Percentiles rank a stretch among this genome's conserved stretches.
Evolutionary conservation across 2,888 invertebrate genomes (phyloP).

Genomic region (Hypselothyrea guttata): DNA sequence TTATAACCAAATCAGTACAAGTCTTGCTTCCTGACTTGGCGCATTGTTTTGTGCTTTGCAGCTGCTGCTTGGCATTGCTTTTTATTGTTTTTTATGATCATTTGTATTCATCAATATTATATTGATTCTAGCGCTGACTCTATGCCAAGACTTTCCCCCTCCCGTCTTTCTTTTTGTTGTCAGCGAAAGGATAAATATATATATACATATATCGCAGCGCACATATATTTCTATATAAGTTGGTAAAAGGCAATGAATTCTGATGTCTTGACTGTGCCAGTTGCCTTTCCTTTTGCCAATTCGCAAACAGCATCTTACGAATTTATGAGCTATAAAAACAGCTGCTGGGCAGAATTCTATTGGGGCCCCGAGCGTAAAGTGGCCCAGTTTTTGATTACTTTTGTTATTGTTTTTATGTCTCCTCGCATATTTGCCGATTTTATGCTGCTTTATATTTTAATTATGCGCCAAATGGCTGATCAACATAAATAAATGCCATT

Average conservation of each 20-base stretch:
- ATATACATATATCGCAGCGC: not conserved
- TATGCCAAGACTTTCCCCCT: constrained; percentile 27
- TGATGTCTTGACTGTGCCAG: constrained; percentile 56
- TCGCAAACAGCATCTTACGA: constrained; percentile 65
- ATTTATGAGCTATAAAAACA: constrained; percentile 78
- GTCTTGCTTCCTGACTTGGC: constrained; percentile 16
- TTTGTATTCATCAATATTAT: constrained; percentile 78
- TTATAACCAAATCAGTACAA: constrained; percentile 75
- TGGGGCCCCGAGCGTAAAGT: constrained; percentile 33
- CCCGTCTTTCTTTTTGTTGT: too few species aligned
- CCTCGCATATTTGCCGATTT: constrained; percentile 55
- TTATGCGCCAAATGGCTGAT: constrained; percentile 56
- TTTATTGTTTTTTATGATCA: constrained; percentile 78
- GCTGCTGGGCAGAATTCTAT: constrained; percentile 35
- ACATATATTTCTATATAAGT: constrained; percentile 8
- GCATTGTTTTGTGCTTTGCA: constrained; percentile 41
- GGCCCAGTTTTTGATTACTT: constrained; percentile 68
- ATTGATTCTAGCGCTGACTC: constrained; percentile 55
- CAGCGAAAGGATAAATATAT: constrained; percentile 60
- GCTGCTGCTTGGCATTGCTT: constrained; percentile 69
- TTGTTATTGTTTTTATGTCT: constrained; percentile 69
- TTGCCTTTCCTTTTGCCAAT: constrained; percentile 50
- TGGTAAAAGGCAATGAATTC: constrained; percentile 64
- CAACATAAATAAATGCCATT: constrained; percentile 43
- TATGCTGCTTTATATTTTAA: constrained; percentile 52